Base-by-base conservation (phyloP, 2,113 vertebrate species). In the Oryzias javanicus region DNA sequence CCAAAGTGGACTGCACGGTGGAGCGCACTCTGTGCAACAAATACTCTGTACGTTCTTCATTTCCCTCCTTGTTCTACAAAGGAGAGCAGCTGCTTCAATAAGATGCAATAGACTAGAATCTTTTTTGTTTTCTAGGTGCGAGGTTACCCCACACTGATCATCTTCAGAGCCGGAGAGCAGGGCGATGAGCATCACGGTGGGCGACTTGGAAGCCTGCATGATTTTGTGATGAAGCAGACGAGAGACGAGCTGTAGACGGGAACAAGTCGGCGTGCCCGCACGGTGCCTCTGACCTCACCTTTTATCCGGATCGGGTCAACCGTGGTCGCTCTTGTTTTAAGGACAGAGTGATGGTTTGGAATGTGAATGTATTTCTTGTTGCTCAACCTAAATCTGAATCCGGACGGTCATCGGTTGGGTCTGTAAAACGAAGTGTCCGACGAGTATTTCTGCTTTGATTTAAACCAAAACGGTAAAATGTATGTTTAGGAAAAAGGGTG, bases 1-100 rank as follows among this genome's bases (percentile, higher is more conserved):
- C 93, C 13, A 91, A 96, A 89, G 95, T 99, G 35, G 97, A 99
- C 90, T 99, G 97, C 72, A 99, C 97, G 0, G 84, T 93, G 0
- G 92, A 98, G 59, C 92, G 93, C 55, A 88, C 85, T 0, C 64
- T 98, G 54, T 99, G 97, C 91, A 95, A 88, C 91, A 93, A 93
- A 82, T 94, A 93, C 76, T 94, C 94, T 72, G 97, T 99, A 79
- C 91, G 96, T 91, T 5, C 35, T 8, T 13, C 35, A 1, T 29
- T n/a, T n/a, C n/a, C n/a, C n/a, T n/a, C n/a, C n/a, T n/a, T n/a
- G n/a, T n/a, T n/a, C n/a, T n/a, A n/a, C n/a, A n/a, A n/a, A n/a
- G n/a, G n/a, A n/a, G n/a, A n/a, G n/a, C n/a, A n/a, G n/a, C n/a
- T n/a, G 50, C 40, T 63, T 49, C 41, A 70, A 71, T 65, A 55